These are phyloP conservation scores for Brachypalpus laphriformis DNA, from an alignment of 2,888 invertebrate species.

Conservation along the genomic window DNA sequence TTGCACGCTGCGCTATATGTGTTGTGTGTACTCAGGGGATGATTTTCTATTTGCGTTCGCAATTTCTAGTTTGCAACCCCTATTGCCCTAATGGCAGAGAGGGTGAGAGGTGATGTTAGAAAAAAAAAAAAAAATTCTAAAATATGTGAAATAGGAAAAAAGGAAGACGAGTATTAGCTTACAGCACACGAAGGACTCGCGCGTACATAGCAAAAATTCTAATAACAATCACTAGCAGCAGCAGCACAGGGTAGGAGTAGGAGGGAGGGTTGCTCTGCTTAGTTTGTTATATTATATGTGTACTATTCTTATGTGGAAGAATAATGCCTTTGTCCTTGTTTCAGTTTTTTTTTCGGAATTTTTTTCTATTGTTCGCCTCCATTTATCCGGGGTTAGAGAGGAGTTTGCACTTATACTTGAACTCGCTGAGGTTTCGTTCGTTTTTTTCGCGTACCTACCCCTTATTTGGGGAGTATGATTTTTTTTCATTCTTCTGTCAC, in stretches of 20 bases:
- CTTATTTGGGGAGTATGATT: slow-evolving; percentile 41
- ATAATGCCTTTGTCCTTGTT: slow-evolving; percentile 73
- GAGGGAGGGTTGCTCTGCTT: slow-evolving; percentile 40
- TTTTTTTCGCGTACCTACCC: slow-evolving; percentile 33
- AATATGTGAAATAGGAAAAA: slow-evolving; percentile 15
- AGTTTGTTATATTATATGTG: slow-evolving; percentile 62
- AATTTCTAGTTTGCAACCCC: slow-evolving; percentile 72
- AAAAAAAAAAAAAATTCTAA: slow-evolving; percentile 38
- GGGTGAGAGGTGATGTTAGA: slow-evolving; percentile 34
- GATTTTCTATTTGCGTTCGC: slow-evolving; percentile 72
- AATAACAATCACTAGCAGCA: slow-evolving; percentile 59
- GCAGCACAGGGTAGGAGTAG: not conserved
- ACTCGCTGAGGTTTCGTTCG: slow-evolving; percentile 61
- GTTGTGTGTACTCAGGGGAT: slow-evolving; percentile 66
- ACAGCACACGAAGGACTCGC: slow-evolving; percentile 28
- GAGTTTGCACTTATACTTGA: slow-evolving; percentile 73
- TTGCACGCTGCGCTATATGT: slow-evolving; percentile 18
- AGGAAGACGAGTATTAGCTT: slow-evolving; percentile 10
- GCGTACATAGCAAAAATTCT: slow-evolving; percentile 63
- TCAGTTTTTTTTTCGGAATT: slow-evolving; percentile 43
- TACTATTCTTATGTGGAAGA: slow-evolving; percentile 60
- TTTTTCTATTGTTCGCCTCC: slow-evolving; percentile 39
- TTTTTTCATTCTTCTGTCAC: slow-evolving; percentile 36
- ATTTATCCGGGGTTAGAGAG: slow-evolving; percentile 67
- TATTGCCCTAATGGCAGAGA: slow-evolving; percentile 48